Conservation (phyloP, 2,888 invertebrate species). For the Laspeyria flexula region DNA sequence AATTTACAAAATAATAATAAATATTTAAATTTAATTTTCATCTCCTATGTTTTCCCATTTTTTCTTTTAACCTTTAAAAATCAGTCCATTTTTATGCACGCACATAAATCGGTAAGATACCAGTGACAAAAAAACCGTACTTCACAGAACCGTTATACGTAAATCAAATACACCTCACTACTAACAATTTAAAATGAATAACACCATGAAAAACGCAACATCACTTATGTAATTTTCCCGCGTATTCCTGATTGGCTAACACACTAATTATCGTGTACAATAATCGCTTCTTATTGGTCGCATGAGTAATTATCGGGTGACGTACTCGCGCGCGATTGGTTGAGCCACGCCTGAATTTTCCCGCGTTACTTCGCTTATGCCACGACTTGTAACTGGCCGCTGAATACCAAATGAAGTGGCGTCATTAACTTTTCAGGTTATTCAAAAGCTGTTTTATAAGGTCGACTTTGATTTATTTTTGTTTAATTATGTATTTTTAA, state of each 20-base stretch:
- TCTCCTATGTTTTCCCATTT: too few relatives aligned
- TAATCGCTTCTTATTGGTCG: slow-evolving; percentile 62
- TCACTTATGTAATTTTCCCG: slow-evolving; percentile 49
- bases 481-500: not conserved
- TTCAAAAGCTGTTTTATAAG: slow-evolving; percentile 32
- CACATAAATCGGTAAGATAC: not conserved
- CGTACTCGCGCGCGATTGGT: slow-evolving; percentile 66
- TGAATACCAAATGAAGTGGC: slow-evolving; percentile 77
- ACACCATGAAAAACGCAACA: slow-evolving; percentile 41
- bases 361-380: slow-evolving; percentile 59
- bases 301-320: slow-evolving; percentile 44
- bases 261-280: slow-evolving; percentile 59
- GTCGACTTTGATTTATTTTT: slow-evolving; percentile 11
- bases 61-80: too few relatives aligned
- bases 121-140: not conserved
- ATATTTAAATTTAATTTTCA: too few relatives aligned
- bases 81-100: not conserved
- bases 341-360: slow-evolving; percentile 67
- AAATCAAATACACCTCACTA: slow-evolving; percentile 34
- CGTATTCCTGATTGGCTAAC: slow-evolving; percentile 57
- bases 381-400: slow-evolving; percentile 63
- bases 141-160: slow-evolving; percentile 16
- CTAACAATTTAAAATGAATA: slow-evolving; percentile 44
- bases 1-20: too few relatives aligned
- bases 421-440: slow-evolving; percentile 58